Evolutionary conservation across 2,888 invertebrate species (phyloP).

Genomic region (Ochropleura plecta): DNA sequence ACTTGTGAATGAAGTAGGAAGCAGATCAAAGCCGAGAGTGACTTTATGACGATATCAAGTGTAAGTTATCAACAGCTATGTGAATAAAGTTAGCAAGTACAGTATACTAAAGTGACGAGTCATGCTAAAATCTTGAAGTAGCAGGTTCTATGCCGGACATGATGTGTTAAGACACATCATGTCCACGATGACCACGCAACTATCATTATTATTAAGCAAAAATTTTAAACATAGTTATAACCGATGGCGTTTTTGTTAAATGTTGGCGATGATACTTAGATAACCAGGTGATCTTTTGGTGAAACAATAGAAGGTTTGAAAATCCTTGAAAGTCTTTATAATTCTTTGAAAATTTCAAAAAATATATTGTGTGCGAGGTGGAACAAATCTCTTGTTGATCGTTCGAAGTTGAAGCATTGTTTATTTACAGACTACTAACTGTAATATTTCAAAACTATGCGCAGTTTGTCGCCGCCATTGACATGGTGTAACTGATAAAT

Average conservation of each 20-base stretch:
- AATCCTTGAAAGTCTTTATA: neutral
- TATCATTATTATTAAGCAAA: neutral
- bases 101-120: neutral
- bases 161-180: neutral
- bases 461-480: conserved; percentile 37
- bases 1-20: conserved; percentile 49
- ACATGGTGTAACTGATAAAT: conserved; percentile 16
- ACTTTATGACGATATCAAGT: conserved; percentile 26
- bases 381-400: conserved; percentile 12
- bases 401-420: conserved; percentile 9
- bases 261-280: neutral
- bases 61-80: conserved; percentile 22
- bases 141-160: neutral
- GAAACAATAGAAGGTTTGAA: neutral
- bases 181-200: conserved; percentile 6
- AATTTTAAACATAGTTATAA: neutral
- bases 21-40: conserved; percentile 49
- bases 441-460: conserved; percentile 35
- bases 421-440: conserved; percentile 16
- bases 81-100: conserved; percentile 12
- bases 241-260: neutral
- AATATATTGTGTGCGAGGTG: neutral
- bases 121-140: neutral
- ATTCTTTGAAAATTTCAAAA: conserved; percentile 11
- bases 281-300: neutral